Base-by-base conservation (phyloP, 2,113 vertebrate genomes). In the Chrysemys picta region DNA sequence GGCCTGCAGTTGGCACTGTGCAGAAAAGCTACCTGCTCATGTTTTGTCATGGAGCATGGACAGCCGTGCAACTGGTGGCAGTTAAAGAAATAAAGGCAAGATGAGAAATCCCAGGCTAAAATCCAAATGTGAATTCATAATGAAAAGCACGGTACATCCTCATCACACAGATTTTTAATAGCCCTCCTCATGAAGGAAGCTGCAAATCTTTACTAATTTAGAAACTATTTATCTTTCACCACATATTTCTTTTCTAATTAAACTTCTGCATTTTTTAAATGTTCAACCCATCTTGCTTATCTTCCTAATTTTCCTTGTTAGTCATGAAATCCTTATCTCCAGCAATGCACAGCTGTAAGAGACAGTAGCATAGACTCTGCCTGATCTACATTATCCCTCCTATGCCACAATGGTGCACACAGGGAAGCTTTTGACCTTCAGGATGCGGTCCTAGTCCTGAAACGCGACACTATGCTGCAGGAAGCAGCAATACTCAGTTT, bases 331-430 rank as follows among this genome's bases (percentile, higher is more conserved):
- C 54, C 45, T 87, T 38, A 49, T 88, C n/a, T 76, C 79, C 80
- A 90, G 83, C 82, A 90, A 72, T 4, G 86, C 65, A 50, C 91
- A 91, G 65, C 82, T 91, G 85, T 57, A 91, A 25, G 47, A 82
- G 80, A 42, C 76, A 90, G 27, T 16, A 53, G 84, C 22, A 83
- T 79, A 42, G 35, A 84, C 50, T 54, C 78, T 17, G 80, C 8
- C 42, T 45, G 10, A 72, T 49, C 10, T 22, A 6, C 31, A 52
- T 52, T 29, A 76, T 42, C 53, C 59, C 54, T 27, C 59, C 25
- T 78, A 22, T 52, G 31, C 49, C 53, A 85, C 35, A 93, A 90
- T 53, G 87, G 84, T 45, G 25, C 47, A 59, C 53, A 79, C 27
- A 49, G 38, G 47, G 50, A 59, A 54, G 47, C 29, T 29, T 3